Evolutionary conservation across 1,140 invertebrate species (phyloP).

Genomic region (Habropoda laboriosa): DNA sequence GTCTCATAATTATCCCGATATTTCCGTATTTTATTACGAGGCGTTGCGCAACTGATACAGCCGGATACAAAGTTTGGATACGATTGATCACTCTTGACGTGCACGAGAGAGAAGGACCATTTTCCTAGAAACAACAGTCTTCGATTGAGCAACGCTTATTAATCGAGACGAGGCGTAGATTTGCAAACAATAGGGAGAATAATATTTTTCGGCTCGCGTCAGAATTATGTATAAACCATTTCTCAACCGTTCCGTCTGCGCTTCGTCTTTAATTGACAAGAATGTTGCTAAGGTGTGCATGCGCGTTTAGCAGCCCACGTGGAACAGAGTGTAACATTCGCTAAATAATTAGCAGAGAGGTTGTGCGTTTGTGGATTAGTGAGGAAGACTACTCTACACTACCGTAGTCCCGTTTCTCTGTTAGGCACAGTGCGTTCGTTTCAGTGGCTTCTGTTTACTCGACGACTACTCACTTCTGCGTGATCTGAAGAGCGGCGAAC

Average conservation of each 20-base stretch:
- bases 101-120: neutral
- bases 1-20: constrained; percentile 48
- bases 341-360: neutral
- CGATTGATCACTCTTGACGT: constrained; percentile 9
- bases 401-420: neutral
- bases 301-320: neutral
- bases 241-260: neutral
- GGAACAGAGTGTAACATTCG: neutral
- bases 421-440: neutral
- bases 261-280: neutral
- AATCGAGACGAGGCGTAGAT: neutral
- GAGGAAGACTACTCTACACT: no score
- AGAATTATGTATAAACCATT: neutral
- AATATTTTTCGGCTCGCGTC: neutral
- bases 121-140: constrained; percentile 13
- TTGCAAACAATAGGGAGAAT: no score
- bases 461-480: constrained; percentile 55
- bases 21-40: constrained; percentile 14
- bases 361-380: neutral
- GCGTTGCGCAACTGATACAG: constrained; percentile 44
- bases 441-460: neutral
- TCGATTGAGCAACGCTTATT: neutral
- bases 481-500: constrained; percentile 1
- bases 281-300: neutral
- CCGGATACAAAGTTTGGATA: constrained; percentile 25